Evolutionary conservation across 1,140 invertebrate genomes (phyloP).

Genomic region (Aphidius ervi): DNA sequence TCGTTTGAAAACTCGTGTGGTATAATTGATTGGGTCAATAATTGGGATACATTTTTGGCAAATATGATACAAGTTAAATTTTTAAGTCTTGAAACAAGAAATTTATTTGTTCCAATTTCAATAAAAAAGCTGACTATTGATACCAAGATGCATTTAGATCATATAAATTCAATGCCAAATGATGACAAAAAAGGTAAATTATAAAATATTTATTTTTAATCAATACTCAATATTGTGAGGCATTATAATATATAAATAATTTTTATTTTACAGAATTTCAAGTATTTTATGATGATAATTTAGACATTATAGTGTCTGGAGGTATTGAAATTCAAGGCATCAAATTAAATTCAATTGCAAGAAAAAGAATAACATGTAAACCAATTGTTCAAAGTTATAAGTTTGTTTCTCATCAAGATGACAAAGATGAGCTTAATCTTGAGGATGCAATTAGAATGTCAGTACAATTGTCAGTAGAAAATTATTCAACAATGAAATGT

Average conservation of each 20-base stretch:
- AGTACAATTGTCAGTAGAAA: conserved; percentile 76
- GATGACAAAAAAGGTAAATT: no score
- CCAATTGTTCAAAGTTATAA: conserved; percentile 70
- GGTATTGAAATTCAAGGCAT: conserved; percentile 83
- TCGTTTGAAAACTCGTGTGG: conserved; percentile 53
- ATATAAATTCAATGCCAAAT: no score
- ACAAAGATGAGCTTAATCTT: conserved; percentile 31
- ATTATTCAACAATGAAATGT: conserved; percentile 63
- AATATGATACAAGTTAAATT: conserved; percentile 89
- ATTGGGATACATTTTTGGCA: conserved; percentile 92
- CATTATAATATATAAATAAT: no score
- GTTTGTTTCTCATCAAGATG: conserved; percentile 58
- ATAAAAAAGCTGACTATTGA: conserved; percentile 79
- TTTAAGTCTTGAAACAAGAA: conserved; percentile 66
- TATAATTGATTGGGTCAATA: conserved; percentile 65
- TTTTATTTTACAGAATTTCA: conserved; percentile 30
- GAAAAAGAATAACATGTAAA: conserved; percentile 58
- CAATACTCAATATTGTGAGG: no score
- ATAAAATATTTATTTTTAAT: no score
- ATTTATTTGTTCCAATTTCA: conserved; percentile 79
- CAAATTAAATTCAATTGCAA: conserved; percentile 73
- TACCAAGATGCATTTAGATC: conserved; percentile 48
- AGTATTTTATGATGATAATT: conserved; percentile 38
- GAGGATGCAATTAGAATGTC: conserved; percentile 56
- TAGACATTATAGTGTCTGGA: conserved; percentile 56